Evolutionary conservation across 2,113 vertebrate genomes (phyloP), one percentile per base, ranked within the genome.

Genomic region (Macroglossus sobrinus): DNA sequence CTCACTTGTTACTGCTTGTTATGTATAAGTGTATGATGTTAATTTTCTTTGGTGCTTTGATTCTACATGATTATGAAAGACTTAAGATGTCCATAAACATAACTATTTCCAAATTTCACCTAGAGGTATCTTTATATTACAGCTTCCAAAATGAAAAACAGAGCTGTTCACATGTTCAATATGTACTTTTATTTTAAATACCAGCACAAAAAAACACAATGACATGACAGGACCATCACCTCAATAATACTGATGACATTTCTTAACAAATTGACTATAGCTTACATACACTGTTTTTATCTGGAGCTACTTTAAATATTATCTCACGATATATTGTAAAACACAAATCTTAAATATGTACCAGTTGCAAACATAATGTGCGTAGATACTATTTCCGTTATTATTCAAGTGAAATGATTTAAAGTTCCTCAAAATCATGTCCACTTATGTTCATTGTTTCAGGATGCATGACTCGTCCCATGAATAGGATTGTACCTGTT

Each of bases 391-490:
- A 63, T 88, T 96, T 96, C 97, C 53, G 81, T 88, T 98, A 38
- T 71, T 89, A 78, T 72, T 95, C 96, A 86, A 71, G 89, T 69
- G 47, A 93, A 89, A 81, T 88, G 72, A 90, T 92, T 98, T 99
- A 99, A 97, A 99, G 99, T 95, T 99, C 99, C 94, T 99, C 99
- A 53, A 99, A 99, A 96, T 99, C 99, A 2, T 99, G 99, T 97
- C 99, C 99, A 40, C 97, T 99, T 66, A 99, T 84, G 71, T 99
- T 99, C 97, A 99, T 98, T 82, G 99, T 98, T 98, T 99, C 99
- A 1, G 99, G 99, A 97, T 99, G 99, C 99, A 99, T 99, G 90
- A 99, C 99, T 97, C 99, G 98, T 84, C 99, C 99, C 99, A 99
- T 99, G 98, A 99, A 99, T 63, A 99, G 98, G 96, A 99, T 98